A percentile compares a stretch with the other conserved stretches of the same genome.
Conservation (phyloP, 2,113 vertebrate species). For the Myodes glareolus region DNA sequence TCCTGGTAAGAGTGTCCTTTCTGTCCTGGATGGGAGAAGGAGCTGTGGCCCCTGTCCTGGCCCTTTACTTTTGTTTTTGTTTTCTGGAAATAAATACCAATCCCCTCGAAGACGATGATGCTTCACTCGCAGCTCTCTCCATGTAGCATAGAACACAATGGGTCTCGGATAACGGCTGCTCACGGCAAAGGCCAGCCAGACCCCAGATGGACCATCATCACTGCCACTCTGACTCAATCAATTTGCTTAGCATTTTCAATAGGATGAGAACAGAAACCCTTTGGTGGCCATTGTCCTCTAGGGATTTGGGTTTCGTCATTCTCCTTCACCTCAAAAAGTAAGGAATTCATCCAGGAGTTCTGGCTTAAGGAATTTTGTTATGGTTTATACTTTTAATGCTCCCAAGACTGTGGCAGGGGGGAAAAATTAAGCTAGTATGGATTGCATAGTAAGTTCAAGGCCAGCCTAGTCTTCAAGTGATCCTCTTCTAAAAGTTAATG, state of each 20-base stretch:
- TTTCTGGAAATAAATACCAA: slow-evolving; percentile 38
- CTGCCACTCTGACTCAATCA: not conserved
- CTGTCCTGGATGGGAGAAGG: not conserved
- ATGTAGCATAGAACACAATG: not conserved
- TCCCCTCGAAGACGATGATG: not conserved
- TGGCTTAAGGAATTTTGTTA: not conserved
- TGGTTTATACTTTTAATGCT: not conserved
- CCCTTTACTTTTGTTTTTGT: not conserved
- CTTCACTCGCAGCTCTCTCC: not conserved
- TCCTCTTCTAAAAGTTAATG: not conserved
- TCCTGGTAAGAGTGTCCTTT: not conserved
- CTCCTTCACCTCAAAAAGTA: slow-evolving; percentile 25
- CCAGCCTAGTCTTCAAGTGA: not conserved
- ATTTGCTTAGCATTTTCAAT: not conserved
- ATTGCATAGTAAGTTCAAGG: not conserved
- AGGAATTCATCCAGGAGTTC: not conserved
- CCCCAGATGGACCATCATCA: not conserved
- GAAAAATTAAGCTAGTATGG: too few species aligned
- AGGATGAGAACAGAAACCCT: not conserved
- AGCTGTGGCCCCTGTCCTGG: not conserved
- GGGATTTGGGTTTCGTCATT: slow-evolving; percentile 56
- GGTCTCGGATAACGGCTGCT: not conserved
- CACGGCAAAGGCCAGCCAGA: not conserved
- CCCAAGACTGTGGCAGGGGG: not conserved
- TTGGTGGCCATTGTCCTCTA: not conserved